A percentile compares a stretch with the other conserved stretches of the same genome.
phyloP scores from a whole-genome alignment of 2,888 invertebrate species.

The Orchesellides sinensis region DNA sequence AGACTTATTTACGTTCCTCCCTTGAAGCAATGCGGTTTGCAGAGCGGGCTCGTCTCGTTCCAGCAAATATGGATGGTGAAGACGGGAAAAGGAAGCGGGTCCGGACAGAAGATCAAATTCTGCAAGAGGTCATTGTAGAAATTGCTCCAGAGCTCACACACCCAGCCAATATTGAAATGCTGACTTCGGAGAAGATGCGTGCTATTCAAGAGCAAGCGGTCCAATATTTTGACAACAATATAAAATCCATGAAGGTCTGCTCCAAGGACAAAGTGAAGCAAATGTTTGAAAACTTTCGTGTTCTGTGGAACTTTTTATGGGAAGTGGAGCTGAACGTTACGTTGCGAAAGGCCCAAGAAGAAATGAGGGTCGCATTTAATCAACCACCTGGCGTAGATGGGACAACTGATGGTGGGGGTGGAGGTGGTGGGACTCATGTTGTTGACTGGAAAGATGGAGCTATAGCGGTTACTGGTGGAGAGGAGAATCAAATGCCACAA shows the following conservation, averaged over 20 bases:
- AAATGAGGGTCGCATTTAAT: neutral
- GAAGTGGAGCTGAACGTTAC: conserved; percentile 51
- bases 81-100: neutral
- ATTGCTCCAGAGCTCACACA: conserved; percentile 60
- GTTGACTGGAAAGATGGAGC: neutral
- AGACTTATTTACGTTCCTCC: conserved; percentile 49
- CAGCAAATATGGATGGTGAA: conserved; percentile 22
- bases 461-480: neutral
- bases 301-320: conserved; percentile 60
- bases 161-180: conserved; percentile 16
- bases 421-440: neutral
- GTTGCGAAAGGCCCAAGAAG: conserved; percentile 38
- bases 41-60: conserved; percentile 66
- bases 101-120: conserved; percentile 43
- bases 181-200: conserved; percentile 39
- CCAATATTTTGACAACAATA: conserved; percentile 48
- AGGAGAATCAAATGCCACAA: neutral
- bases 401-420: neutral
- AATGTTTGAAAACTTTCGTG: conserved; percentile 64
- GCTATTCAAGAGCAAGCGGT: conserved; percentile 44
- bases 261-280: conserved; percentile 46
- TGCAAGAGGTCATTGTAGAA: conserved; percentile 53
- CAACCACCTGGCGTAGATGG: neutral
- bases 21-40: conserved; percentile 71
- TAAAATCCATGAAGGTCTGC: conserved; percentile 46